phyloP scores from a whole-genome alignment of 2,797 vertebrate species.

The Vultur gryphus region DNA sequence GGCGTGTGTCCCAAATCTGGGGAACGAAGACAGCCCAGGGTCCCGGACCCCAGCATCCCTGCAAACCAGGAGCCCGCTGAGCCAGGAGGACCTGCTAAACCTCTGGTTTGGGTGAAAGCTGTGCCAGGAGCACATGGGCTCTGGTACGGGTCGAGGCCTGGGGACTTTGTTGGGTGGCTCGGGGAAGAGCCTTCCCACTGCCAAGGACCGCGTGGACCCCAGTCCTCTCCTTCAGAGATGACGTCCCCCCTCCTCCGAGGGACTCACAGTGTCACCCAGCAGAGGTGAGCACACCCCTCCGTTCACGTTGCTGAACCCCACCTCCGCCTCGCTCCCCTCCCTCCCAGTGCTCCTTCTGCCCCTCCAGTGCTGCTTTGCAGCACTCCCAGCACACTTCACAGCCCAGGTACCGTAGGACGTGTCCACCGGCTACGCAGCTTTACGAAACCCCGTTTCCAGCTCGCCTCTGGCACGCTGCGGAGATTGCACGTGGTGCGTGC shows the following conservation, averaged over 20 bases:
- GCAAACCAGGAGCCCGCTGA: rapidly evolving
- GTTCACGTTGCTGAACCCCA: rapidly evolving
- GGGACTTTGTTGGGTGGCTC: not conserved
- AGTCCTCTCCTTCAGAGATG: not conserved
- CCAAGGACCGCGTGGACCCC: not conserved
- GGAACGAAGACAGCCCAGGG: not conserved
- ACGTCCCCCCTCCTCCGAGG: not conserved
- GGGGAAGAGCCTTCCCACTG: not conserved
- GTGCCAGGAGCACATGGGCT: not conserved
- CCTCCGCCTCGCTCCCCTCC: not conserved
- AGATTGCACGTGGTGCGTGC: rapidly evolving
- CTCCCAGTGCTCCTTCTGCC: not conserved
- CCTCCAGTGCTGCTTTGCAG: not conserved
- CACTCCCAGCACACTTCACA: rapidly evolving
- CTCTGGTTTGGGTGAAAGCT: not conserved
- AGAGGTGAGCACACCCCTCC: not conserved
- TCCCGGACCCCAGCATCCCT: not conserved
- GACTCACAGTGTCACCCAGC: not conserved
- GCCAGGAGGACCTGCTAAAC: not conserved
- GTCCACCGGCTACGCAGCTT: not conserved
- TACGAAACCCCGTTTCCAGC: not conserved
- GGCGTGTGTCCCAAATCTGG: not conserved
- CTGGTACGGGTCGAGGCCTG: not conserved
- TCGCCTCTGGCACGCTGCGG: not conserved
- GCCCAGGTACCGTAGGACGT: rapidly evolving